Evolutionary conservation across 1,140 invertebrate species (phyloP), one percentile per base, ranked within the genome.

Genomic region (Geopemphigus sp.): DNA sequence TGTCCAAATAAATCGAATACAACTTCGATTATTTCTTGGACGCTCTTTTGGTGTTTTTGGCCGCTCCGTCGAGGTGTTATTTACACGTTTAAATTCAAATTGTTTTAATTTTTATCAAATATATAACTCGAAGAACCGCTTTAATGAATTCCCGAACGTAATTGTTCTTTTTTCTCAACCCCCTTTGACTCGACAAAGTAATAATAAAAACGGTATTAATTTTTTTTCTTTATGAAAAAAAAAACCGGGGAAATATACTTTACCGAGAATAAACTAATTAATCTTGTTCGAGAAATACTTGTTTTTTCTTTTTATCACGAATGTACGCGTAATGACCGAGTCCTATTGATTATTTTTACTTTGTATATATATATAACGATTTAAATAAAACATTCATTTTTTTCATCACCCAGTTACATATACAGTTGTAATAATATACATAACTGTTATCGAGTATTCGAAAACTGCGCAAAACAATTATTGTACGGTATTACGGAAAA

Each of bases 251-350:
- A 64, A 64, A 32, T 64, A 64, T 64, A 64, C 19, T 39, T 10
- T 39, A 64, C 29, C 17, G 19, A 39, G 61, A 64, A 64, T 64
- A 64, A 64, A 64, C 61, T 64, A 64, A 64, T 64, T 64, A 64
- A 64, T 64, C 61, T 64, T 64, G 15, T 64, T 64, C 61, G 29
- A n/a, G 32, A 64, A 64, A 32, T 64, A 64, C 19, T 64, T 64
- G 61, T 64, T 32, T 64, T 39, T 61, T 64, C 32, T 32, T 29
- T 29, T 15, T 39, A 8, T 61, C 26, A 63, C 29, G 17, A 63
- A 63, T 63, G 57, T 63, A 39, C 8, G 32, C 26, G 29, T 63
- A 63, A 63, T 17, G 59, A 63, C 26, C 1, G 15, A 63, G 26
- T 29, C 17, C 17, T 63, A 63, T 63, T 26, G 59, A 63, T 59